These are phyloP conservation scores for Xiphorhynchus elegans DNA, from an alignment of 2,113 vertebrate species.

Conservation along the genomic window DNA sequence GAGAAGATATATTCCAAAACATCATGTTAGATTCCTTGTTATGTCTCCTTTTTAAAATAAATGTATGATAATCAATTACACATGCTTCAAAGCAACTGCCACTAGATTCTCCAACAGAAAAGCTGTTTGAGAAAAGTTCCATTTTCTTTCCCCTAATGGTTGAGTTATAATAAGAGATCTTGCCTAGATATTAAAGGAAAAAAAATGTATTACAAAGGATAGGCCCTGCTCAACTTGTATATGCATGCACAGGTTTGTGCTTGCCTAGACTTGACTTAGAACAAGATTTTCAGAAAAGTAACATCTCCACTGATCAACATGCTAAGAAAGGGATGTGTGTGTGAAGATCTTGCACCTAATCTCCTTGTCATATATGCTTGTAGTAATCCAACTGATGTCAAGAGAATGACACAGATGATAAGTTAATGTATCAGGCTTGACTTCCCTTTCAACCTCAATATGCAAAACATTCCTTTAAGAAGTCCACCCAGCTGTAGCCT, in stretches of 20 bases:
- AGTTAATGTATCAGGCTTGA: conserved; percentile 12
- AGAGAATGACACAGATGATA: conserved; percentile 1
- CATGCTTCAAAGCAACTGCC: conserved; percentile 63
- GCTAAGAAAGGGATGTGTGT: conserved; percentile 49
- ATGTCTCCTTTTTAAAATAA: conserved; percentile 75
- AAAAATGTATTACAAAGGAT: neutral
- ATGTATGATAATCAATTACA: conserved; percentile 76
- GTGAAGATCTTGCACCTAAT: conserved; percentile 11
- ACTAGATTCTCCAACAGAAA: conserved; percentile 71
- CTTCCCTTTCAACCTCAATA: conserved; percentile 33
- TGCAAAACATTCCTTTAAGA: conserved; percentile 35
- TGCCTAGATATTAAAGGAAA: neutral
- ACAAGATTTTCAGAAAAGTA: conserved; percentile 54
- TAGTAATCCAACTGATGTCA: conserved; percentile 32
- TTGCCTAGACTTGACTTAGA: conserved; percentile 34
- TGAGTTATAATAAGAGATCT: conserved; percentile 57
- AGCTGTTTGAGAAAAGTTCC: conserved; percentile 57
- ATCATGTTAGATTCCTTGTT: conserved; percentile 74
- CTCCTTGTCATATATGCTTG: conserved; percentile 2
- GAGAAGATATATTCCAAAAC: conserved; percentile 76
- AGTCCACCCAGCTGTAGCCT: conserved; percentile 40
- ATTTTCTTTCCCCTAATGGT: conserved; percentile 53
- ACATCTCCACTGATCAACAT: conserved; percentile 43
- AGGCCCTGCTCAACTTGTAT: conserved; percentile 19
- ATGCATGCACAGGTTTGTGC: neutral